Evolutionary conservation across 2,888 invertebrate species (phyloP), one percentile per base, ranked within the genome.

Genomic region (Amphipyra tragopoginis): DNA sequence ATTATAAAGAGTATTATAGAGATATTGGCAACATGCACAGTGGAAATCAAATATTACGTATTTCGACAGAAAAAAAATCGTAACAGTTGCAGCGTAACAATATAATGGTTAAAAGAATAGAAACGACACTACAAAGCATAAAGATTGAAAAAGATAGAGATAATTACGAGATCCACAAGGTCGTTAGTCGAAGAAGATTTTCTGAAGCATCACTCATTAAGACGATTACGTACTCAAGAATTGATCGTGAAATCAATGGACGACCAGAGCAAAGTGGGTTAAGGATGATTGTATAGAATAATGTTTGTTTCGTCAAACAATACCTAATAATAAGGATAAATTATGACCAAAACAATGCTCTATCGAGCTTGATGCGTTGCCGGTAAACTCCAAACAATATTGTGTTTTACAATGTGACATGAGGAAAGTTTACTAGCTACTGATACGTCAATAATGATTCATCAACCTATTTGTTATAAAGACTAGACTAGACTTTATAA

Each of bases 281-380:
- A 77, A 71, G 77, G 71, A 66, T 77, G 49, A 36, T 60, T 36
- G 43, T 74, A 33, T 33, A 58, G 49, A 60, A 51, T 60, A 36
- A 47, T 49, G 40, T 64, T 51, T 58, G 61, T 58, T 36, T 65
- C 34, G 62, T 13, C 13, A 55, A 62, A 67, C 65, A 77, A 74
- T 60, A 61, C 40, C 15, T 42, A 72, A 67, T 53, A 72, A 76
- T 62, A 69, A 74, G 77, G 80, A 79, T 53, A 78, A 74, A 50
- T 54, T 51, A 61, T 44, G 33, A 38, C 39, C 21, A 40, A 49
- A 53, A 39, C 40, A 59, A 56, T 15, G 36, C 3, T 14, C 21
- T 29, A 15, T 50, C 14, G 40, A 43, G 26, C 33, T 42, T 5
- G 33, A 50, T 43, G 21, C 47, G 34, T 44, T 55, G 38, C 14